Percentiles rank a stretch among this genome's conserved stretches.
phyloP scores from a whole-genome alignment of 1,140 invertebrate genomes.

The Monomorium pharaonis region DNA sequence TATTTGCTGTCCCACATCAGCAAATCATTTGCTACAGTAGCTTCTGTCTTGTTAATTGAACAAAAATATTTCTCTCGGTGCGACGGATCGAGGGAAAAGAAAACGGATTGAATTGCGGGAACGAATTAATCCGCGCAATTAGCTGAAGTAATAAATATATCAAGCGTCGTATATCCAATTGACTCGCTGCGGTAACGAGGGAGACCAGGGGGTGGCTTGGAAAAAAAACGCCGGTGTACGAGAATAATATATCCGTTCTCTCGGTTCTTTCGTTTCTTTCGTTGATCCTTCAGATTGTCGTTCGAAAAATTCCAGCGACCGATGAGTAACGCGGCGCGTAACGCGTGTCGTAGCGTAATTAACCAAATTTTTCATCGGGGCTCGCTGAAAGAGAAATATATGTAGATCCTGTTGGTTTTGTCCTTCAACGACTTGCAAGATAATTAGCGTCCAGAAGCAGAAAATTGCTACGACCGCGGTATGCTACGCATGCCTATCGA shows the following conservation, averaged over 20 bases:
- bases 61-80: too few relatives aligned
- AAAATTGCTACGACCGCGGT: slow-evolving; percentile 36
- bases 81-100: background rate
- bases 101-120: background rate
- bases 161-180: background rate
- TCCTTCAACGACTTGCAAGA: slow-evolving; percentile 36
- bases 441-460: slow-evolving; percentile 33
- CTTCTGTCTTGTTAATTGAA: too few relatives aligned
- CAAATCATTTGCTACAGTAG: too few relatives aligned
- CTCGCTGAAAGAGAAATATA: slow-evolving; percentile 8
- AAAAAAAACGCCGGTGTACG: too few relatives aligned
- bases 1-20: too few relatives aligned
- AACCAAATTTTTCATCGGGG: background rate
- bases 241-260: background rate
- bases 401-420: slow-evolving; percentile 49
- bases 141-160: slow-evolving; percentile 4
- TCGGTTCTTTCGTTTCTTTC: background rate
- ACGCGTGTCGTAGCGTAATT: background rate
- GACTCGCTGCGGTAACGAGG: background rate
- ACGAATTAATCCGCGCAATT: slow-evolving; percentile 13
- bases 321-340: background rate
- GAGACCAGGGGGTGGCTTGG: too few relatives aligned
- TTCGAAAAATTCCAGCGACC: background rate
- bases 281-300: background rate
- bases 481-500: slow-evolving; percentile 42